These are phyloP conservation scores for Phyto melanocephala DNA, from an alignment of 2,888 invertebrate species.

Conservation along the genomic window DNA sequence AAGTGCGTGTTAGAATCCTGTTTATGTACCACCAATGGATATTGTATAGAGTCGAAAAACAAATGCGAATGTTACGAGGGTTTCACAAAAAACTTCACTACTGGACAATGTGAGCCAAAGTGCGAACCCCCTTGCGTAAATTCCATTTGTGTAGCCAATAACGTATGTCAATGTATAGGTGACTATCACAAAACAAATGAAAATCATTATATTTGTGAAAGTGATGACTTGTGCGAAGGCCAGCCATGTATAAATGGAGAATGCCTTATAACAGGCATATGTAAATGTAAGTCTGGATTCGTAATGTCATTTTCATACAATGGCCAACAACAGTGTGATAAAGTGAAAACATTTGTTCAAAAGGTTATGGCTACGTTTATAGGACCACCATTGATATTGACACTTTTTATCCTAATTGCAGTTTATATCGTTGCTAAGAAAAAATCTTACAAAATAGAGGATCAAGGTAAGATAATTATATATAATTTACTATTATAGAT, in stretches of 20 bases:
- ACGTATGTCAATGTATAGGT: conserved; percentile 35
- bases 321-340: conserved; percentile 29
- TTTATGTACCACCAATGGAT: conserved; percentile 26
- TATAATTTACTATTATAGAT: neutral
- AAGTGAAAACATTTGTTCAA: conserved; percentile 26
- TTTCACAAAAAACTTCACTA: conserved; percentile 13
- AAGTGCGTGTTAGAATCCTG: conserved; percentile 45
- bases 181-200: conserved; percentile 22
- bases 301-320: conserved; percentile 38
- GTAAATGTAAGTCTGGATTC: conserved; percentile 53
- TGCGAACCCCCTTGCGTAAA: conserved; percentile 36
- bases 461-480: conserved; percentile 22
- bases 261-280: conserved; percentile 39
- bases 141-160: conserved; percentile 30
- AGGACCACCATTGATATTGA: conserved; percentile 36
- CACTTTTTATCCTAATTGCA: neutral
- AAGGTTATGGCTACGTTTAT: conserved; percentile 49
- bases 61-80: conserved; percentile 44
- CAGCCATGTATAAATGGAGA: conserved; percentile 45
- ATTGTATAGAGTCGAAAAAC: conserved; percentile 25
- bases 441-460: conserved; percentile 2
- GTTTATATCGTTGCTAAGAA: conserved; percentile 19
- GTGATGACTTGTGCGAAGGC: conserved; percentile 17
- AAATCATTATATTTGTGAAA: conserved; percentile 35
- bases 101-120: conserved; percentile 12